Evolutionary conservation across 2,113 vertebrate species (phyloP).

Genomic region (Athene cunicularia): DNA sequence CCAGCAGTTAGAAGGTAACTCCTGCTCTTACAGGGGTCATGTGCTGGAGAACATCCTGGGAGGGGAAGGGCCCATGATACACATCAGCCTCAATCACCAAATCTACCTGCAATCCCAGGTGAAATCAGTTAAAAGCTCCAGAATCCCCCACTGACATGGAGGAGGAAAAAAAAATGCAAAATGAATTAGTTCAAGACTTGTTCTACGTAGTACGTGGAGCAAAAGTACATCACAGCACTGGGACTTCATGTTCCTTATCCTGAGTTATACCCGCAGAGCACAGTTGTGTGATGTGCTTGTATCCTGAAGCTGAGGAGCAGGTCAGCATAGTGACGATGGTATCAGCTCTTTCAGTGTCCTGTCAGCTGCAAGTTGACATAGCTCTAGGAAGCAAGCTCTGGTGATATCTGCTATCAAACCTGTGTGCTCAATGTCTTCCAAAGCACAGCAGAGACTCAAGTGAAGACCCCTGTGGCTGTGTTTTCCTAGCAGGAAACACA

Average conservation of each 20-base stretch:
- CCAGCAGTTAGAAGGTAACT: background rate
- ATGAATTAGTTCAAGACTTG: background rate
- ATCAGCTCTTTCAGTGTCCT: background rate
- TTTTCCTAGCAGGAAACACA: no score
- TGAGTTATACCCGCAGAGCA: background rate
- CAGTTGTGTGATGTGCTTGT: background rate
- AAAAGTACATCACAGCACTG: background rate
- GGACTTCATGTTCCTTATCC: background rate
- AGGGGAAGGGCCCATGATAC: background rate
- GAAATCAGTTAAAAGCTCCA: background rate
- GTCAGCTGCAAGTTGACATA: background rate
- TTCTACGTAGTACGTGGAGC: background rate
- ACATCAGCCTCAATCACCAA: background rate
- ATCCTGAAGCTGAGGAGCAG: background rate
- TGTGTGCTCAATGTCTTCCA: background rate
- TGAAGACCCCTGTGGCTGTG: background rate
- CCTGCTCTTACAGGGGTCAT: background rate
- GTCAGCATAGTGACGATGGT: background rate
- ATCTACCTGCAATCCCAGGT: background rate
- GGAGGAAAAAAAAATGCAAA: background rate
- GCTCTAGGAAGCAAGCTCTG: background rate
- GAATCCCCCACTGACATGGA: background rate
- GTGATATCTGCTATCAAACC: background rate
- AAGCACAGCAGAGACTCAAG: background rate
- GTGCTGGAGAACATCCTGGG: background rate